Evolutionary conservation across 1,140 invertebrate genomes (phyloP).

Genomic region (Eurosta solidaginis): DNA sequence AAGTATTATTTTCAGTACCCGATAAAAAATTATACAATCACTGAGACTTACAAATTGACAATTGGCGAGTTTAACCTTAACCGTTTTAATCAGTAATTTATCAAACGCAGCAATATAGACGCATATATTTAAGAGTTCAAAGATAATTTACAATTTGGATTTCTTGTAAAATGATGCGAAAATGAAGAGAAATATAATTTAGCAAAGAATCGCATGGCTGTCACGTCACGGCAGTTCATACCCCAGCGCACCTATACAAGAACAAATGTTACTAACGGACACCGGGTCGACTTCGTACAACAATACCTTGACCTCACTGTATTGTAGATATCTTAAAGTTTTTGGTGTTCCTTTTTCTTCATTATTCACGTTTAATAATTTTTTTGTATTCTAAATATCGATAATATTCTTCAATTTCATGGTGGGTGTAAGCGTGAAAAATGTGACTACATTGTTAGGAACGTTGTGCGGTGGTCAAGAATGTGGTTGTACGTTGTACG

Average conservation of each 20-base stretch:
- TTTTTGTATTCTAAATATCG: neutral
- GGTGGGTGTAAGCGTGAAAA: slow-evolving; percentile 26
- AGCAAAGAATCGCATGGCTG: neutral
- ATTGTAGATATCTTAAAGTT: neutral
- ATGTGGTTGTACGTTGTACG: neutral
- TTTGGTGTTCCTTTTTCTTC: neutral
- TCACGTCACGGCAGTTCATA: slow-evolving; percentile 5
- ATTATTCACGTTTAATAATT: neutral
- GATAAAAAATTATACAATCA: neutral
- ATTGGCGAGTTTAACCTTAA: neutral
- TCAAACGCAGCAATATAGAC: neutral
- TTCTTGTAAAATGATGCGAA: neutral
- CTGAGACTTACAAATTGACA: neutral
- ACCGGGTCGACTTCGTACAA: neutral
- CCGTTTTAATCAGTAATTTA: neutral
- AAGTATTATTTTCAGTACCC: neutral
- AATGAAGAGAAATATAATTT: slow-evolving; percentile 24
- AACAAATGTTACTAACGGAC: neutral
- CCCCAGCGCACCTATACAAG: neutral
- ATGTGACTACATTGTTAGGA: neutral
- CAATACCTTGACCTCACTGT: neutral
- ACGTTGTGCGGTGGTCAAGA: neutral
- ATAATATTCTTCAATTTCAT: neutral
- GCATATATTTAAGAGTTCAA: neutral
- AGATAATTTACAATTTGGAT: neutral